Conservation (phyloP, 2,888 invertebrate genomes). For the Diploptera punctata region DNA sequence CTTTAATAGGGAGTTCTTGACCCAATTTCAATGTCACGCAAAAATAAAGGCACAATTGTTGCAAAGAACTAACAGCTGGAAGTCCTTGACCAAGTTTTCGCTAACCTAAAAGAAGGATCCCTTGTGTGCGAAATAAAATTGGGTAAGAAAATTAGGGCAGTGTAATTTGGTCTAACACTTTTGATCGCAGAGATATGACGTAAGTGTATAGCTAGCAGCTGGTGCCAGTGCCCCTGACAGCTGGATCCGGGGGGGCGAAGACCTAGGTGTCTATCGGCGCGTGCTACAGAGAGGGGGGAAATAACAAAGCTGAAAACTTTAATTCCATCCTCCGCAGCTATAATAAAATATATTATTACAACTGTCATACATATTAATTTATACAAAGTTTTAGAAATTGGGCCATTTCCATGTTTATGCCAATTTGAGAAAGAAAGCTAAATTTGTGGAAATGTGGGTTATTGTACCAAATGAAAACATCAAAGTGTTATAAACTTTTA, state of each 20-base stretch:
- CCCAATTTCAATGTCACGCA: slow-evolving; percentile 18
- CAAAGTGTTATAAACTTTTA: no score
- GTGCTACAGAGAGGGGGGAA: slow-evolving; percentile 9
- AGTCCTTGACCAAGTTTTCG: slow-evolving; percentile 29
- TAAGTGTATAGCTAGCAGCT: slow-evolving; percentile 6
- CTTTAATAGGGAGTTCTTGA: slow-evolving; percentile 4
- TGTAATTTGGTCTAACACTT: slow-evolving; percentile 14
- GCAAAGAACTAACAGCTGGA: slow-evolving; percentile 15
- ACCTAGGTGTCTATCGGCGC: slow-evolving; percentile 30
- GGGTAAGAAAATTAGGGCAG: slow-evolving; percentile 6
- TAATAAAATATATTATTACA: slow-evolving; percentile 1
- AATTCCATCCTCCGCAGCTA: background rate
- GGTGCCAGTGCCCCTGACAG: slow-evolving; percentile 17
- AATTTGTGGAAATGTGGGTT: no score
- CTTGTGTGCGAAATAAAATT: slow-evolving; percentile 6
- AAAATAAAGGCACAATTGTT: slow-evolving; percentile 19
- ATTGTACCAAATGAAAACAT: no score
- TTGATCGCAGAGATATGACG: slow-evolving; percentile 12
- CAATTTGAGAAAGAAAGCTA: background rate
- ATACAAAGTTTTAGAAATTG: background rate
- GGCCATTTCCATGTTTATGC: background rate
- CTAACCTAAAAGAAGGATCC: background rate
- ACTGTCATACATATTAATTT: background rate
- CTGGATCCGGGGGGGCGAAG: slow-evolving; percentile 31
- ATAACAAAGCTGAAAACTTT: slow-evolving; percentile 6